A percentile compares a stretch with the other conserved stretches of the same genome.
Conservation (phyloP, 2,888 invertebrate genomes). For the Lottia gigantea region DNA sequence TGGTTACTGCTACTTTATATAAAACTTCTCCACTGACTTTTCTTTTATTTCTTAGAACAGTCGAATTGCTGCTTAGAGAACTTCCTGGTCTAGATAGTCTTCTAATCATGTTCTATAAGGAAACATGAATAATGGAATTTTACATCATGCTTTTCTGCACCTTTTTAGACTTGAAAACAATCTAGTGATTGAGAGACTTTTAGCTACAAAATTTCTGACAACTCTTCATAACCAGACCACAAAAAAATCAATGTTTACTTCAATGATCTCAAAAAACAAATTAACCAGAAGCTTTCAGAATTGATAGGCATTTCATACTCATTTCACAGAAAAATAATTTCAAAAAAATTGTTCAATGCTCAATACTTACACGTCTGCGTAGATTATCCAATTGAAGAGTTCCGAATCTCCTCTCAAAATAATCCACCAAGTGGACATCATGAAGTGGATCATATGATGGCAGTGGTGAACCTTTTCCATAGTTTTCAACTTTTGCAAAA, state of each 20-base stretch:
- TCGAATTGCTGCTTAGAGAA: constrained; percentile 28
- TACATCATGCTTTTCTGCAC: too few relatives aligned
- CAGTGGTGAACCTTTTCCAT: constrained; percentile 38
- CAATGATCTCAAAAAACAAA: too few relatives aligned
- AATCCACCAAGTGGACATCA: constrained; percentile 65
- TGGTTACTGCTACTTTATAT: constrained; percentile 66
- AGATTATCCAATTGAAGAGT: constrained; percentile 39
- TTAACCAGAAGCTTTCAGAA: too few relatives aligned
- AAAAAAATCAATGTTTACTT: too few relatives aligned
- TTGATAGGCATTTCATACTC: too few relatives aligned
- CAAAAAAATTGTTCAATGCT: too few relatives aligned
- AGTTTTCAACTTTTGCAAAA: constrained; percentile 43
- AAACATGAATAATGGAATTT: too few relatives aligned
- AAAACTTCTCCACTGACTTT: constrained; percentile 35
- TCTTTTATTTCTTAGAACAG: constrained; percentile 13
- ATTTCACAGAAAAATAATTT: too few relatives aligned
- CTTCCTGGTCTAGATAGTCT: constrained; percentile 32
- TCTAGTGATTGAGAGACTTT: too few relatives aligned
- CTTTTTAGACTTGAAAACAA: too few relatives aligned
- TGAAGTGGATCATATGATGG: constrained; percentile 60
- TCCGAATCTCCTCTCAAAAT: constrained; percentile 61
- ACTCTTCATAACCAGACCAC: too few relatives aligned
- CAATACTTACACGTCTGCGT: constrained; percentile 7
- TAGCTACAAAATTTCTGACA: too few relatives aligned
- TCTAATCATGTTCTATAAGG: constrained; percentile 23